phyloP scores from a whole-genome alignment of 2,888 invertebrate genomes.

The Conomelus anceps region DNA sequence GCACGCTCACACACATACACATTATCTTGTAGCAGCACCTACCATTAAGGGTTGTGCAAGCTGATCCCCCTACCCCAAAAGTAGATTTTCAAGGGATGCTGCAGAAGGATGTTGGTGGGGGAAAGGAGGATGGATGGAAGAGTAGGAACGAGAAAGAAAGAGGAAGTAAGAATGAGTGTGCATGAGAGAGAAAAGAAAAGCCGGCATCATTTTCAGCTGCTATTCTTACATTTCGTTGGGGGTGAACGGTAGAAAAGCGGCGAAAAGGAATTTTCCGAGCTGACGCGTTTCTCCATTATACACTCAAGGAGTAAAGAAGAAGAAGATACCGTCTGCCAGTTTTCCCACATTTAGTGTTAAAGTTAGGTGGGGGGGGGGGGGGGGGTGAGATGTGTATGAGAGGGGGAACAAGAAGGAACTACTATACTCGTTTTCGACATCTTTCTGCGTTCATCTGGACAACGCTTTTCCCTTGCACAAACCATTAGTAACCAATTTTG shows the following conservation, averaged over 20 bases:
- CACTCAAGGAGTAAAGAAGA: background rate
- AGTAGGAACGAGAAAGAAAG: constrained; percentile 7
- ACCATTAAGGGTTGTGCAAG: background rate
- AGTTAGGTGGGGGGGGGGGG: background rate
- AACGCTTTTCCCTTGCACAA: constrained; percentile 6
- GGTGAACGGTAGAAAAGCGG: constrained; percentile 1
- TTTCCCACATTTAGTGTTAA: constrained; percentile 16
- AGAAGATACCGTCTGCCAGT: background rate
- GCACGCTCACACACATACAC: background rate
- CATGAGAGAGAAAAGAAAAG: constrained; percentile 21
- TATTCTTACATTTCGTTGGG: constrained; percentile 16
- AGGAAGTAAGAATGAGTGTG: constrained; percentile 15
- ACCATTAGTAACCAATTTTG: background rate
- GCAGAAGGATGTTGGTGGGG: constrained; percentile 24
- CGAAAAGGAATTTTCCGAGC: constrained; percentile 15
- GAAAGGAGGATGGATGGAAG: constrained; percentile 27
- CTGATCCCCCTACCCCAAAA: no score
- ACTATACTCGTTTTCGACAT: background rate
- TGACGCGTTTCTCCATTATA: constrained; percentile 14
- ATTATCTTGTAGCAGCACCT: background rate
- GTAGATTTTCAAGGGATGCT: constrained; percentile 17
- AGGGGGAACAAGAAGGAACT: background rate
- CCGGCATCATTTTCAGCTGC: constrained; percentile 1
- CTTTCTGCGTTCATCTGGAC: background rate
- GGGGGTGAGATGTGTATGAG: background rate